Conservation (phyloP, 2,113 vertebrate genomes). For the Polypterus bichir region DNA sequence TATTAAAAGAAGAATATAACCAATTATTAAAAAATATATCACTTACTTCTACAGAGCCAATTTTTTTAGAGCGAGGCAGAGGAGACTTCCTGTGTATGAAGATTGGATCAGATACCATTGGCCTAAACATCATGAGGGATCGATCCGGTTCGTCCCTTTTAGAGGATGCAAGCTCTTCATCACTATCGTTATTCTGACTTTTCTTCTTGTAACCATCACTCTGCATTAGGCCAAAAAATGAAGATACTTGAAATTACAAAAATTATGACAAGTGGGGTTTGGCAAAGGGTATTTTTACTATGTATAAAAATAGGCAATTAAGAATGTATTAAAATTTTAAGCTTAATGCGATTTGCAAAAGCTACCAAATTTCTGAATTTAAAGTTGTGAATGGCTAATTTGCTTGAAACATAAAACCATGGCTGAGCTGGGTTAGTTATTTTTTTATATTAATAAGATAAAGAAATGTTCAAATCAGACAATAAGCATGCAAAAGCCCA, state of each 20-base stretch:
- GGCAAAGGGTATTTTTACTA: background rate
- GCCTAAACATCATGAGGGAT: slow-evolving; percentile 64
- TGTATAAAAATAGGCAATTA: background rate
- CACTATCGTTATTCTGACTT: slow-evolving; percentile 51
- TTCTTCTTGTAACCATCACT: slow-evolving; percentile 60
- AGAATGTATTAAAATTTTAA: too few species aligned
- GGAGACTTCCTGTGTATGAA: slow-evolving; percentile 79
- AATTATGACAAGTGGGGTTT: too few species aligned
- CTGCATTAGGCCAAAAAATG: slow-evolving; percentile 26
- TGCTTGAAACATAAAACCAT: too few species aligned
- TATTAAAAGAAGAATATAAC: background rate
- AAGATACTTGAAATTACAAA: too few species aligned
- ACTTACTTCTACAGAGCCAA: slow-evolving; percentile 75
- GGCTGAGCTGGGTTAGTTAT: too few species aligned
- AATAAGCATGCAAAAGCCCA: too few species aligned
- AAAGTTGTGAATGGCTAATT: too few species aligned
- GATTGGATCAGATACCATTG: slow-evolving; percentile 79
- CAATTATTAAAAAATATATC: background rate
- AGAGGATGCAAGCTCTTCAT: slow-evolving; percentile 52
- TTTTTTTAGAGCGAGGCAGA: slow-evolving; percentile 68
- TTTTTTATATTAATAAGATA: too few species aligned
- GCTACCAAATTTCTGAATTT: too few species aligned
- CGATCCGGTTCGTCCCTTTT: slow-evolving; percentile 69
- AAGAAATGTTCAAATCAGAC: too few species aligned
- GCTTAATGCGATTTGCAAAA: too few species aligned